Base-by-base conservation (phyloP, 2,113 vertebrate genomes). In the Rhinichthys klamathensis region DNA sequence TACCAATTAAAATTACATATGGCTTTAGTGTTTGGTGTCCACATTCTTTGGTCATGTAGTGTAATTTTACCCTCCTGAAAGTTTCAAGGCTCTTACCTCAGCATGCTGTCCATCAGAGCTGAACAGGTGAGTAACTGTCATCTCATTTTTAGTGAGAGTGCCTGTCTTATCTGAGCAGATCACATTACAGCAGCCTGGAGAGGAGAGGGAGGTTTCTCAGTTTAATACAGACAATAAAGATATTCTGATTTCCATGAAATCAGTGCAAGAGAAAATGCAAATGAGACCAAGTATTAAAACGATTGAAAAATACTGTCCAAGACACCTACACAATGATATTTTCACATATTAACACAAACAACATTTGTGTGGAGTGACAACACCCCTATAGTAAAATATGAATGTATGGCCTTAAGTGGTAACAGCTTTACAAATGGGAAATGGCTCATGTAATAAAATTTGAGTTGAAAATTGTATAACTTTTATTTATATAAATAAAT, bases 131-230 rank as follows among this genome's bases (percentile, higher is more conserved):
- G 97, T 97, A 85, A 97, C 98, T 1, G 98, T 99, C 98, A 99
- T 99, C 91, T 99, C 98, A 80, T 99, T 99, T 94, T 98, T 99
- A 11, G 98, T 99, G 91, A 99, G 88, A 13, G 98, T 99, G 85
- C 98, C 98, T 15, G 98, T 99, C 92, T 99, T 99, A 93, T 99
- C 98, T 0, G 98, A 99, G 87, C 98, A 99, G 93, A 99, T 99
- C 86, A 99, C 97, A 1, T 99, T 99, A 90, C 98, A 99, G 94
- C 98, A 99, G 86, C 98, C 98, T 98, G 93, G 12, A 32, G 25
- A 51, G 6, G 15, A 80, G 12, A 84, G 3, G 1, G 1, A 27
- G 2, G 32, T 58, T n/a, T 7, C 12, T 61, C 58, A 35, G 35
- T 13, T 13, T 38, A 54, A 79, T 32, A 44, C 15, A 30, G 4